Evolutionary conservation across 1,140 invertebrate species (phyloP), one percentile per base, ranked within the genome.

Genomic region (Drosophila kepulauana): DNA sequence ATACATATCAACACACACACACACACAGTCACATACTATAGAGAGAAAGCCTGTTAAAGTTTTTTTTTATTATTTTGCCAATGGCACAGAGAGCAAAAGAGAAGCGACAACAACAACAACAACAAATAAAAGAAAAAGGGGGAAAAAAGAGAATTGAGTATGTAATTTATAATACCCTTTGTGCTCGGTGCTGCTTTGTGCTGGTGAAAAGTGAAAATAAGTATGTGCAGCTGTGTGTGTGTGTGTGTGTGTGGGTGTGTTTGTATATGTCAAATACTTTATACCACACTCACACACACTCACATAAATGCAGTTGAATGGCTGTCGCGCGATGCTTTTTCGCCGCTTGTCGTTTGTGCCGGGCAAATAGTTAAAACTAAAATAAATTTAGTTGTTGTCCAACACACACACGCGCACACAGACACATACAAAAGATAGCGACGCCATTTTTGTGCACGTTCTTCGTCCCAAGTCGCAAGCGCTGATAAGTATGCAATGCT

Each of bases 111-210:
- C 30, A 54, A 58, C 15, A 35, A 56, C 30, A 58, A 30, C 20
- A 43, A 43, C 11, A 67, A 45, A 61, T 8, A 66, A 64, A 41
- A 70, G 57, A 51, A 62, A 43, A 62, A 35, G 15, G 52, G 20
- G 20, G 3, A 25, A 25, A 25, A 57, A 49, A 6, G n/a, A 68
- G 28, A 20, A 64, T 57, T 68, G 70, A 81, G 77, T 85, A 81
- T 85, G 85, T 90, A 91, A 91, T 89, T 91, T 91, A 91, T 85
- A 89, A 89, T 90, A 79, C 82, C 63, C 90, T 91, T 86, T 89
- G 81, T 89, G 75, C 66, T 58, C 35, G 10, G 66, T 62, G 46
- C 62, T 64, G 80, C 74, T 78, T 81, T 84, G 30, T 79, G 80
- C 67, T 79, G 68, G 64, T 76, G 87, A 79, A 91, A 91, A 91